Conservation (phyloP, 2,797 vertebrate species). For the Rallus crepitans region DNA sequence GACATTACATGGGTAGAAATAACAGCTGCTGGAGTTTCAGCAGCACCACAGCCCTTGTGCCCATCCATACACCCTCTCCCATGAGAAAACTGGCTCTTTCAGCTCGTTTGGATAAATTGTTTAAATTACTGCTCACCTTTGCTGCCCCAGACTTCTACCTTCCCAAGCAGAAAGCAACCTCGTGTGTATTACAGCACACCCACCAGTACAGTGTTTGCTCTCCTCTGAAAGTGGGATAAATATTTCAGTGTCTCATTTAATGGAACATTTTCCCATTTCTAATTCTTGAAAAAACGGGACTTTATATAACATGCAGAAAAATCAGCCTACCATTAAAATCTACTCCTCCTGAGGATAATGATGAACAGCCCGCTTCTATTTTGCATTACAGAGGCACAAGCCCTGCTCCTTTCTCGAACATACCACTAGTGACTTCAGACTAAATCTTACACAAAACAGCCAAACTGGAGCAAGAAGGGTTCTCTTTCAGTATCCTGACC, state of each 20-base stretch:
- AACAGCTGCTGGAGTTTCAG: not conserved
- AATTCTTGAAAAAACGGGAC: not conserved
- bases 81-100: rapidly evolving
- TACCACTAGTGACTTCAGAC: not conserved
- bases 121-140: not conserved
- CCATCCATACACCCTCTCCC: rapidly evolving
- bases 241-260: not conserved
- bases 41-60: not conserved
- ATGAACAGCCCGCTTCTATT: not conserved
- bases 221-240: not conserved
- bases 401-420: not conserved
- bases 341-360: not conserved
- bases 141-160: not conserved
- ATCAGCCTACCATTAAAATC: constrained; percentile 14
- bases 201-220: not conserved
- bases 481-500: not conserved
- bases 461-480: not conserved
- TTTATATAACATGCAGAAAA: constrained; percentile 19
- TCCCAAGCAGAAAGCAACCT: not conserved
- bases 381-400: constrained; percentile 9
- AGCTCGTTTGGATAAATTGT: not conserved
- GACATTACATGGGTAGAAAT: not conserved
- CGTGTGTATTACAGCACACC: rapidly evolving
- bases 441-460: not conserved
- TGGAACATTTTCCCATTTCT: not conserved